A percentile compares a stretch with the other conserved stretches of the same genome.
These are phyloP conservation scores for Julus scandinavius DNA, from an alignment of 2,888 invertebrate species.

Conservation along the genomic window DNA sequence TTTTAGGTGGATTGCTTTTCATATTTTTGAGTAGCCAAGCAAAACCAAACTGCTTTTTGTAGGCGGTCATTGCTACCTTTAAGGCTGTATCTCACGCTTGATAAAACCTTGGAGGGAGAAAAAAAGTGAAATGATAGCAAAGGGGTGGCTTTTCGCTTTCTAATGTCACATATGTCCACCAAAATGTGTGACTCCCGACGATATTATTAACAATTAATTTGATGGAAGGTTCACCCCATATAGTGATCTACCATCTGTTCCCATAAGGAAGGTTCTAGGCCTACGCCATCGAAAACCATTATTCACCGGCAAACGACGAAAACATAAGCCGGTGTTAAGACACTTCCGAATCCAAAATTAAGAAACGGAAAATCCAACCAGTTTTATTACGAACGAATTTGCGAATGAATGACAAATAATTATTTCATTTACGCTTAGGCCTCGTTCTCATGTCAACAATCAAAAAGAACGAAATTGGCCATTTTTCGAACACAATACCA, in stretches of 20 bases:
- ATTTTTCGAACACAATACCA: neutral
- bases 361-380: neutral
- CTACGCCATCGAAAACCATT: neutral
- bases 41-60: conserved; percentile 13
- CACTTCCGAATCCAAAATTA: neutral
- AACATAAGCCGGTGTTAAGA: neutral
- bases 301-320: neutral
- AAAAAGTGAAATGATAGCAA: neutral
- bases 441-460: conserved; percentile 38
- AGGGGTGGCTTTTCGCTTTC: neutral
- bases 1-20: conserved; percentile 5
- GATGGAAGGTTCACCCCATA: neutral
- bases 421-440: neutral
- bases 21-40: conserved; percentile 21
- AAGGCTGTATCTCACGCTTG: conserved; percentile 19
- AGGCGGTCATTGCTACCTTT: conserved; percentile 24
- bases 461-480: neutral
- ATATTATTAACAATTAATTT: neutral
- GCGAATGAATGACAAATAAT: conserved; percentile 7
- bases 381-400: neutral
- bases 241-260: conserved; percentile 14
- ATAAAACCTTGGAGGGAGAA: neutral
- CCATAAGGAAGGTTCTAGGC: neutral
- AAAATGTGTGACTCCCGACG: neutral
- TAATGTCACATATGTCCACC: neutral